Evolutionary conservation across 2,797 vertebrate genomes (phyloP), one percentile per base, ranked within the genome.

Genomic region (Thalassophryne amazonica): DNA sequence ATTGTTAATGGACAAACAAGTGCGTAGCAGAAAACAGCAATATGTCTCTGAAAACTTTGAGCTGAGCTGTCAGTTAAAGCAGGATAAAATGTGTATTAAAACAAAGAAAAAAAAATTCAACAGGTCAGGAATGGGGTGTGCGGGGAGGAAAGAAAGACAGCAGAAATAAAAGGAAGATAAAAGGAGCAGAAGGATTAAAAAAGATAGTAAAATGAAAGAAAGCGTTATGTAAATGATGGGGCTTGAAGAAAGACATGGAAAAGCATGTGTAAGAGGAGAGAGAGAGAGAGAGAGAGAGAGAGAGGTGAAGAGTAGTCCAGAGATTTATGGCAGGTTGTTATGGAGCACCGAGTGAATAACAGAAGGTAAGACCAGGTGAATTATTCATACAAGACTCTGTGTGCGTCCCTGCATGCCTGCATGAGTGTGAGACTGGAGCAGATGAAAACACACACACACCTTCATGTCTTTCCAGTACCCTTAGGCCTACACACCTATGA

Each of bases 241-340:
- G 49, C 16, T n/a, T 0, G 25, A 59, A 37, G 61, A 62, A 68
- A 71, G 47, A 69, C 7, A 17, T 23, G 39, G 21, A 13, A 33
- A 37, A 64, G 48, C 39, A 59, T 57, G 4, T 34, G 25, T 19
- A 20, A 20, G 19, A 21, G 38, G n/a, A 29, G 47, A 50, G 33
- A 14, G 32, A 50, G 24, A 14, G 11, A 15, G 4, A 48, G 8
- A 2, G 29, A 15, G 37, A 25, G 53, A 62, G 47, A 27, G 60
- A 65, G 67, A 66, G 69, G 62, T 62, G 62, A 49, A 62, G 70
- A 77, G 69, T n/a, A 54, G 81, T 74, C 73, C 68, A 66, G 73
- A 84, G 84, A 85, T 86, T 85, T 85, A 84, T 82, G 69, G 70
- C 76, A 83, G 86, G 83, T 86, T 85, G 81, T 88, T 84, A 88